Base-by-base conservation (phyloP, 2,888 invertebrate species). In the Andricus quercusramuli region DNA sequence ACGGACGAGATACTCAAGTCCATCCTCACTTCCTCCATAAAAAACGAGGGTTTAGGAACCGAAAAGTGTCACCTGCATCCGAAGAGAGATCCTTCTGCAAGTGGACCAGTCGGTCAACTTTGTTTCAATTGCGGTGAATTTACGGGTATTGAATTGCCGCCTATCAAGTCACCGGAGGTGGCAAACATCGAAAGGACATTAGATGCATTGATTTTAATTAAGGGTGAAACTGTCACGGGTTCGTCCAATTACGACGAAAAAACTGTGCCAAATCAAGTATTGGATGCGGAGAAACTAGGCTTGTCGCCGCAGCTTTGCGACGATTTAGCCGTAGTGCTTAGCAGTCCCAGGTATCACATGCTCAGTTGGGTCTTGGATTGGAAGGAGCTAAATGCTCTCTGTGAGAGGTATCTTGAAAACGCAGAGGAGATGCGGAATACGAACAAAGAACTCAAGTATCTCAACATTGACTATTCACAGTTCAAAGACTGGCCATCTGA, bases 361-460 rank as follows among this genome's bases (percentile, higher is more conserved):
- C 93, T 97, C 2, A 96, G 95, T 9, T 97, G 96, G 96, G 94
- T 95, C 79, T 93, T 95, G 17, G 93, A 94, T 56, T 95, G 95
- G 95, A 90, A 91, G 66, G 94, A 95, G 84, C 90, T 95, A 78
- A 93, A 94, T 78, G 87, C 91, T n/a, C 90, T 94, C n/a, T 95
- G 95, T 90, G 93, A 94, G 81, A 93, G 94, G 85, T 95, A 95
- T 87, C 88, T 95, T 56, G 93, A 94, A 81, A 93, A 94, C 84
- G 94, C 94, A 5, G 93, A 94, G 81, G 95, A 95, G 77, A 96
- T 95, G 29, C 94, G 95, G 65, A 95, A 95, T 66, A 93, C 95
- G 25, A 95, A 95, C 64, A 96, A 95, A 0, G 96, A 96, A 90
- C 93, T 96, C n/a, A 96, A 96, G 89, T 96, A 95, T 90, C 93